These are phyloP conservation scores for Festucalex cinctus DNA, from an alignment of 2,113 vertebrate genomes.

Conservation along the genomic window DNA sequence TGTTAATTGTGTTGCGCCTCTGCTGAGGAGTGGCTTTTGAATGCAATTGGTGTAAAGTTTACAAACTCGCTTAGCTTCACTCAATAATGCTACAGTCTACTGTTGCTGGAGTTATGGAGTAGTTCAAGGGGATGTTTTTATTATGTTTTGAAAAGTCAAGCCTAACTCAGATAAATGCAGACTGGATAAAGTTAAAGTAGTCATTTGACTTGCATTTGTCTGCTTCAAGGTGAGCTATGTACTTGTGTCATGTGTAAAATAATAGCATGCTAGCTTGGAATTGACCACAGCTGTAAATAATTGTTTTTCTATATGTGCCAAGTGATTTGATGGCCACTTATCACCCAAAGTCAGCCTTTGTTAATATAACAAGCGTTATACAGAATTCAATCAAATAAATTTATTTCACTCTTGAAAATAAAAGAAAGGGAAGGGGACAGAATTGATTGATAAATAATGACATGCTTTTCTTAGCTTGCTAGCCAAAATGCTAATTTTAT, in stretches of 20 bases:
- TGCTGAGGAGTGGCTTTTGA: slow-evolving; percentile 92
- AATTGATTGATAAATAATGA: neutral
- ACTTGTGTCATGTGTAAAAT: neutral
- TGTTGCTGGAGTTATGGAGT: slow-evolving; percentile 36
- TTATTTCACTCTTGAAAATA: too few relatives aligned
- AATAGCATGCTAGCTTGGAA: neutral
- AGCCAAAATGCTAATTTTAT: too few relatives aligned
- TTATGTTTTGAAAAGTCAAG: neutral
- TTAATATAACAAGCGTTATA: too few relatives aligned
- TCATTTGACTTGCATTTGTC: slow-evolving; percentile 30
- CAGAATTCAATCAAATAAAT: too few relatives aligned
- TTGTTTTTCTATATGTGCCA: neutral
- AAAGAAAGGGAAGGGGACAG: too few relatives aligned
- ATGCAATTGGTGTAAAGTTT: slow-evolving; percentile 96
- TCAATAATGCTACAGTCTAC: slow-evolving; percentile 56
- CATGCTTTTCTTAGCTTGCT: too few relatives aligned
- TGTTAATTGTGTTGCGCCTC: slow-evolving; percentile 99
- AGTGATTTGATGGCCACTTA: neutral
- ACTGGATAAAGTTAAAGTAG: neutral
- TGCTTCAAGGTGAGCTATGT: slow-evolving; percentile 1
- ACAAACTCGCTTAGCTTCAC: slow-evolving; percentile 77
- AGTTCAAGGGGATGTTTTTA: neutral
- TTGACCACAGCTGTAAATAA: neutral
- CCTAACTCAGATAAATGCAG: neutral
- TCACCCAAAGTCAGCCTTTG: too few relatives aligned